phyloP scores from a whole-genome alignment of 2,797 vertebrate genomes.

The Phaenicophaeus curvirostris region DNA sequence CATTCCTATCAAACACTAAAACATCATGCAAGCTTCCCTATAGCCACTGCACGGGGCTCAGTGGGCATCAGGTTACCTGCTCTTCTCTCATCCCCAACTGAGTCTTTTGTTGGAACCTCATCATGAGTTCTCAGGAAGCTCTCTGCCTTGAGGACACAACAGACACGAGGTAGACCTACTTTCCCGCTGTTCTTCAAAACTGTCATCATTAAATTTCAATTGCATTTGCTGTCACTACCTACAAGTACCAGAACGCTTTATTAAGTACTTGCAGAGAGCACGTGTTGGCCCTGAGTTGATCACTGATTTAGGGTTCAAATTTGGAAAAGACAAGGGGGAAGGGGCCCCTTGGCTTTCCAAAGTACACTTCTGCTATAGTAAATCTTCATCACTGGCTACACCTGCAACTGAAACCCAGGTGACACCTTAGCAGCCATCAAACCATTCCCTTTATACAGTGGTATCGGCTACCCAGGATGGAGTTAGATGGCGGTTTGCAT shows the following conservation, averaged over 20 bases:
- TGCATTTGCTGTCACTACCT: background rate
- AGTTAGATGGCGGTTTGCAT: fast-evolving
- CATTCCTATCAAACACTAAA: too few species aligned
- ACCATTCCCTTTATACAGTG: background rate
- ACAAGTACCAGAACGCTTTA: constrained; percentile 2
- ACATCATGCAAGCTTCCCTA: background rate
- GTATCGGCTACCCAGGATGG: fast-evolving
- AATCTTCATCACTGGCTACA: background rate
- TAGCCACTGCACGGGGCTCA: background rate
- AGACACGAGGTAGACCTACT: background rate
- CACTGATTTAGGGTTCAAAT: background rate
- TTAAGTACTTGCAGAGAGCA: constrained; percentile 9
- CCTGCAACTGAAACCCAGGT: background rate
- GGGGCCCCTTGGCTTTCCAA: background rate
- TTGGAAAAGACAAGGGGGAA: background rate
- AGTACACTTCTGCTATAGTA: background rate
- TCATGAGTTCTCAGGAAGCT: background rate
- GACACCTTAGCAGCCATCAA: background rate
- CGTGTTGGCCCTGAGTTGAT: background rate
- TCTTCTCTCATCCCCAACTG: background rate
- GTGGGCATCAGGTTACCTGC: background rate
- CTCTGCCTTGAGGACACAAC: background rate
- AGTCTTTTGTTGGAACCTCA: background rate
- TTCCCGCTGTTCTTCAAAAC: background rate
- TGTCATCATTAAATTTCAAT: background rate